Conservation (phyloP, 2,113 vertebrate species). For the Rostratula benghalensis region DNA sequence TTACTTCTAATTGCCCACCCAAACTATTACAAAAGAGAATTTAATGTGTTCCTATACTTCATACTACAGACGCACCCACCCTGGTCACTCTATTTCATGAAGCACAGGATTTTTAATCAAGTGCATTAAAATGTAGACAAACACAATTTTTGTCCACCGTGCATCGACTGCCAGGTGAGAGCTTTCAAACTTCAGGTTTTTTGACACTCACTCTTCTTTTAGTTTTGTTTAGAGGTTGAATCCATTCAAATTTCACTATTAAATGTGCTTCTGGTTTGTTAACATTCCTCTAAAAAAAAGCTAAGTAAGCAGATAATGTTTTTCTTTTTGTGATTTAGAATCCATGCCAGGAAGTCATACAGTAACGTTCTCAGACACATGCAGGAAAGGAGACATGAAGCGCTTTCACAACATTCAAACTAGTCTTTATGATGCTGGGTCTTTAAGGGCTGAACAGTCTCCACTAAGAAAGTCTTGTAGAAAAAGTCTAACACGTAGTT, state of each 20-base stretch:
- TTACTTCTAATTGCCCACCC: neutral
- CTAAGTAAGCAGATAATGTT: neutral
- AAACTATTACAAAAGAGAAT: neutral
- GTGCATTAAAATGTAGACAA: neutral
- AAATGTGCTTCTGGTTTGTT: neutral
- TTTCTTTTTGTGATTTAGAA: neutral
- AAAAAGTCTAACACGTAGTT: neutral
- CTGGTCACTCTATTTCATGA: neutral
- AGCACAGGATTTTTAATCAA: neutral
- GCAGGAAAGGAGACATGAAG: neutral
- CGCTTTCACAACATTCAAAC: neutral
- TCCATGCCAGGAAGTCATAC: neutral
- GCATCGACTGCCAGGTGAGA: neutral
- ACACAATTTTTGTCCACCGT: neutral
- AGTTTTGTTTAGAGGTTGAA: neutral
- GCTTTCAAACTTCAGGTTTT: neutral
- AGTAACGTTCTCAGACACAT: neutral
- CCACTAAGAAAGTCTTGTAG: accelerated
- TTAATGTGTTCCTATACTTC: neutral
- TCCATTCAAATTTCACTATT: neutral
- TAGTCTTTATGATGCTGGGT: neutral
- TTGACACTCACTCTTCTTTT: neutral
- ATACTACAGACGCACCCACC: neutral
- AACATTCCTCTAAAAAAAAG: neutral
- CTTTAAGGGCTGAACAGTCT: neutral